These are phyloP conservation scores for Scaptomyza caliginosa DNA, from an alignment of 2,888 invertebrate genomes.

Conservation along the genomic window DNA sequence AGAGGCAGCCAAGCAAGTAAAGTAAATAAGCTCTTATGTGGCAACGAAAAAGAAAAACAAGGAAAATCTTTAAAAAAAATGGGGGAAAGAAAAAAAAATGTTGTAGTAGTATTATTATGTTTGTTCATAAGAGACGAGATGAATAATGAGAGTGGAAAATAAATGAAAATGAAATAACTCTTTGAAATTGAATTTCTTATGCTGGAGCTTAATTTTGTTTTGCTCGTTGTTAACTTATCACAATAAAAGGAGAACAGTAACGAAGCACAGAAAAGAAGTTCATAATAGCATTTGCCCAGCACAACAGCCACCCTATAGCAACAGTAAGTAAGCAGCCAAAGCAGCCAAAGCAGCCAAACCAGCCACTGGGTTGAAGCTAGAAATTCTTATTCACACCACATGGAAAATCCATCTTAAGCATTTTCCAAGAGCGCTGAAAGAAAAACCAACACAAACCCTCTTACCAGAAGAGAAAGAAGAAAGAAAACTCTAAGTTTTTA, in stretches of 20 bases:
- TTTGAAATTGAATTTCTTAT: conserved; percentile 70
- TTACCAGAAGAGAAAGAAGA: too few relatives aligned
- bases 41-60: not conserved
- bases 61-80: not conserved
- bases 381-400: conserved; percentile 26
- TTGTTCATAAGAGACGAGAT: conserved; percentile 1
- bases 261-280: conserved; percentile 22
- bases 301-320: conserved; percentile 13
- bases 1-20: conserved; percentile 3
- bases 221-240: conserved; percentile 34
- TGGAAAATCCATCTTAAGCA: conserved; percentile 30
- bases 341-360: not conserved
- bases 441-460: conserved; percentile 19
- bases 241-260: conserved; percentile 1
- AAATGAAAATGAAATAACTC: conserved; percentile 63
- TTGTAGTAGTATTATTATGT: not conserved
- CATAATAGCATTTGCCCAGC: conserved; percentile 45
- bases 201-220: conserved; percentile 69
- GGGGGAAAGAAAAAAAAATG: not conserved
- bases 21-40: conserved; percentile 39
- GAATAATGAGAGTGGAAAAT: not conserved
- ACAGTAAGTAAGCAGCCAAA: conserved; percentile 2
- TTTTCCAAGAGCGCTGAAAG: conserved; percentile 39
- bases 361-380: conserved; percentile 16
- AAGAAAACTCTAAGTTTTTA: too few relatives aligned